Conservation (phyloP, 2,113 vertebrate genomes). For the Columbina picui region DNA sequence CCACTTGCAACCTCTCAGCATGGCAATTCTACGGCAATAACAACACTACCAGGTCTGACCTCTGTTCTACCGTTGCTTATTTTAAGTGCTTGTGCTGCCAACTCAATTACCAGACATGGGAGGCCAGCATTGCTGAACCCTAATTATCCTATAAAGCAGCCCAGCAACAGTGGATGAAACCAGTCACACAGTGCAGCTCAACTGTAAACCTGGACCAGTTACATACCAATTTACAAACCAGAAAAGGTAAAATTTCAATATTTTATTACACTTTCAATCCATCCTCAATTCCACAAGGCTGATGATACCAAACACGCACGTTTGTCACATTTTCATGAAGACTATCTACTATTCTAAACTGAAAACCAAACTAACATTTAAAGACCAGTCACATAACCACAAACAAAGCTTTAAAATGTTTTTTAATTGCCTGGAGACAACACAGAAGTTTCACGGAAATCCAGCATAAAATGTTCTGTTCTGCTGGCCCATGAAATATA, state of each 20-base stretch:
- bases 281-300: background rate
- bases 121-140: background rate
- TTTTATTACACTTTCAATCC: background rate
- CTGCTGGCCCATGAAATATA: background rate
- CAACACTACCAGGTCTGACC: background rate
- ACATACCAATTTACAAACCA: fast-evolving
- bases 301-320: background rate
- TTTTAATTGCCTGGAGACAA: background rate
- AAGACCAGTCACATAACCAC: background rate
- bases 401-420: background rate
- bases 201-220: background rate
- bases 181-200: background rate
- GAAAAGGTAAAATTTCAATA: background rate
- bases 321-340: background rate
- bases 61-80: background rate
- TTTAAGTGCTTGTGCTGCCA: background rate
- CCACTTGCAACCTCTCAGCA: background rate
- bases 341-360: background rate
- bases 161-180: background rate
- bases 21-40: background rate
- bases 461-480: background rate
- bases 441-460: background rate
- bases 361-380: background rate
- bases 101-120: background rate
- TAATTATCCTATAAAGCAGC: background rate